Percentiles rank a stretch among this genome's conserved stretches.
phyloP scores from a whole-genome alignment of 2,888 invertebrate species.

The Ecliptopera silaceata region DNA sequence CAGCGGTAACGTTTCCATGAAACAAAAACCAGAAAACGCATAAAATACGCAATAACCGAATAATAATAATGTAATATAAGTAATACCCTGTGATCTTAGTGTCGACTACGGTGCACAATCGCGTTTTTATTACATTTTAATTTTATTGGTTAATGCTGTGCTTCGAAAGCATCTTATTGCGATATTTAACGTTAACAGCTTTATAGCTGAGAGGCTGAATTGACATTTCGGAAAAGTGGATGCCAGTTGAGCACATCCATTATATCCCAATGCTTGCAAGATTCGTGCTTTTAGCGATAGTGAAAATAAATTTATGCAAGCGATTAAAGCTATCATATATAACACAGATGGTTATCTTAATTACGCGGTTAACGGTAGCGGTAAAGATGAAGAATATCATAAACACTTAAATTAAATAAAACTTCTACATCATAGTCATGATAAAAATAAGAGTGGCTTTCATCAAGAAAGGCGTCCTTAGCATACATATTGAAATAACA shows the following conservation, averaged over 20 bases:
- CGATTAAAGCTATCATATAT: constrained; percentile 35
- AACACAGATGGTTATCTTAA: constrained; percentile 28
- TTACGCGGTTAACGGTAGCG: constrained; percentile 17
- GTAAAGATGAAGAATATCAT: constrained; percentile 39
- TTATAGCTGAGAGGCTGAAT: constrained; percentile 51
- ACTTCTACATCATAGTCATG: constrained; percentile 41
- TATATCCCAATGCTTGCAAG: constrained; percentile 33
- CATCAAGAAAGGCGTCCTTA: constrained; percentile 35
- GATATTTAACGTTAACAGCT: constrained; percentile 57
- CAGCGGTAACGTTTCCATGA: constrained; percentile 61
- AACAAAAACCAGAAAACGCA: constrained; percentile 61
- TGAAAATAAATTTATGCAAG: constrained; percentile 40
- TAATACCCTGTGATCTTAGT: constrained; percentile 59
- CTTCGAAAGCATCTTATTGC: constrained; percentile 44
- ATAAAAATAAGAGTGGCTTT: constrained; percentile 42
- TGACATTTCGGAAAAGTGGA: constrained; percentile 36
- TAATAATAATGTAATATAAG: constrained; percentile 70
- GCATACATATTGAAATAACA: constrained; percentile 34
- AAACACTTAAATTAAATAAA: constrained; percentile 38
- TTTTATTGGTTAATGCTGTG: constrained; percentile 67
- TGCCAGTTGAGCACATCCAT: constrained; percentile 32
- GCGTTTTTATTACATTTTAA: constrained; percentile 69
- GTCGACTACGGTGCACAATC: constrained; percentile 52
- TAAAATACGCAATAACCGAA: constrained; percentile 67
- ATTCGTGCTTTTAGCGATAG: constrained; percentile 38